Evolutionary conservation across 2,888 invertebrate genomes (phyloP).

Genomic region (Melinopterus prodromus): DNA sequence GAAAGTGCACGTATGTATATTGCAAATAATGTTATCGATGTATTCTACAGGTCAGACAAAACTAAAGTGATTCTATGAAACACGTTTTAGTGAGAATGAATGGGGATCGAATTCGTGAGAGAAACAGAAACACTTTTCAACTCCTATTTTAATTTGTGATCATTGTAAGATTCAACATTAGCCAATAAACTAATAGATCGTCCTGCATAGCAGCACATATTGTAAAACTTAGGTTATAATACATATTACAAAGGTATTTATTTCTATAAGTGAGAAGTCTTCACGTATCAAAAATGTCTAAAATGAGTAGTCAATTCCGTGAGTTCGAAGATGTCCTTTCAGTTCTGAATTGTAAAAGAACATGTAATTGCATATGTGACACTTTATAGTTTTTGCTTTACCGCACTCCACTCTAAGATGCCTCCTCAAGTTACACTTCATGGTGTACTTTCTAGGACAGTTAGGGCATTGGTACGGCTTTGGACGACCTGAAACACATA

Average conservation of each 20-base stretch:
- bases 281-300: not conserved
- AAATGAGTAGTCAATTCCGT: not conserved
- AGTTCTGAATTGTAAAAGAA: conserved; percentile 49
- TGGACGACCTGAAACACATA: conserved; percentile 14
- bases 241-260: no score
- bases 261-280: not conserved
- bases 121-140: no score
- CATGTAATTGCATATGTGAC: conserved; percentile 52
- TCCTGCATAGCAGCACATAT: no score
- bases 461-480: conserved; percentile 29
- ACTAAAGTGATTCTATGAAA: no score
- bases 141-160: no score
- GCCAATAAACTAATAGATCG: not conserved
- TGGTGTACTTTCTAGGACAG: conserved; percentile 44
- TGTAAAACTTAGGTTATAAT: no score
- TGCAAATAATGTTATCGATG: no score
- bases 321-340: conserved; percentile 28
- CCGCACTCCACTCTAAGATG: conserved; percentile 36
- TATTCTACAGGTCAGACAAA: no score
- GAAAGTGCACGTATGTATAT: no score
- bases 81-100: no score
- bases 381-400: conserved; percentile 26
- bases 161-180: no score
- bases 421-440: conserved; percentile 40
- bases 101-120: no score